Percentiles rank a stretch among this genome's conserved stretches.
These are phyloP conservation scores for Nyctereutes procyonoides DNA, from an alignment of 2,113 vertebrate species.

Conservation along the genomic window DNA sequence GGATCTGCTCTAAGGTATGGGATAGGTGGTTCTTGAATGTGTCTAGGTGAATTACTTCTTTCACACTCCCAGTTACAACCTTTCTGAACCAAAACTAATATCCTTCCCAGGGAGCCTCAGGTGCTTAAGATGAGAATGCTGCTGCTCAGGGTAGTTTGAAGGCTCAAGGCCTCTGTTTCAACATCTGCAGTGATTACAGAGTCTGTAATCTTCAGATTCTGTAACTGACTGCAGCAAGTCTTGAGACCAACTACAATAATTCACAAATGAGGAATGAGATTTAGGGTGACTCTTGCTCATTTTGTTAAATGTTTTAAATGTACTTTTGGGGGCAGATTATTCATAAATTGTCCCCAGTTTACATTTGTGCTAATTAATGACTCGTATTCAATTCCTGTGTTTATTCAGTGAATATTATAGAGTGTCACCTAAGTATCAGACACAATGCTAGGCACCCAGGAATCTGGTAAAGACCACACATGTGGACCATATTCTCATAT, in stretches of 20 bases:
- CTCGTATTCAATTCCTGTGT: not conserved
- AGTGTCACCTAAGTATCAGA: not conserved
- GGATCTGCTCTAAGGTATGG: not conserved
- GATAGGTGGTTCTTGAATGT: not conserved
- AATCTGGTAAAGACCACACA: not conserved
- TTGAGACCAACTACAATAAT: conserved; percentile 13
- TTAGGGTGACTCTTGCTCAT: not conserved
- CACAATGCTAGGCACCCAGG: not conserved
- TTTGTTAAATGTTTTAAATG: conserved; percentile 19
- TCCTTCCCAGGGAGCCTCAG: not conserved
- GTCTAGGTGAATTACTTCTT: not conserved
- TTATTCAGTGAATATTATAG: not conserved
- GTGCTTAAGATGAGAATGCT: not conserved
- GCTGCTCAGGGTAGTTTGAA: not conserved
- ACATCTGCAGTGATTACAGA: not conserved
- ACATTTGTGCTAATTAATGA: conserved; percentile 14
- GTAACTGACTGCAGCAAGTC: not conserved
- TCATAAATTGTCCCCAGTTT: not conserved
- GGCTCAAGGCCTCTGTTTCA: not conserved
- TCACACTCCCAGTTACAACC: not conserved
- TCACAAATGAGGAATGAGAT: not conserved
- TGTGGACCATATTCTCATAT: not conserved
- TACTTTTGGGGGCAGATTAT: not conserved
- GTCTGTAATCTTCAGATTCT: not conserved
- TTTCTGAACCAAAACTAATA: not conserved